Evolutionary conservation across 2,888 invertebrate species (phyloP), one percentile per base, ranked within the genome.

Genomic region (Drosophila niveifrons): DNA sequence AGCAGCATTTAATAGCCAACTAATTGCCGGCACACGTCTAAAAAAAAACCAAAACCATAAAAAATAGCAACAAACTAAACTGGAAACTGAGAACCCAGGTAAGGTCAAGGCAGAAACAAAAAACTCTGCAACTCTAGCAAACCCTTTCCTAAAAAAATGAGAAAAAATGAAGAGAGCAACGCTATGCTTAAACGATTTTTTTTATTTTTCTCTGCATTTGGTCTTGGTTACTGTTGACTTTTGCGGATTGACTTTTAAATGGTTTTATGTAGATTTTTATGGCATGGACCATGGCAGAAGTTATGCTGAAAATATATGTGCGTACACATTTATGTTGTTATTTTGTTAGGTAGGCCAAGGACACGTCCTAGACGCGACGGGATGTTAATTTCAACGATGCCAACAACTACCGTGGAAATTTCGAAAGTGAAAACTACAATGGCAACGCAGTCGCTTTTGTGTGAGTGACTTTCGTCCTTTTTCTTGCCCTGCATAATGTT

Each of bases 201-300:
- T 36, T 28, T 53, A n/a, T 46, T 41, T 50, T 48, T 36, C 3
- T 52, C 13, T 46, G 18, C 46, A 23, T 52, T 46, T 50, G 57
- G 15, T 3, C 10, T 34, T 39, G 41, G 4, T 55, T 31, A 23
- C 34, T 44, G 43, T 67, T 80, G 88, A 80, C 80, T 80, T 73
- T 84, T 89, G 90, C 79, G 89, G 89, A 89, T 90, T 90, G 90
- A 90, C 90, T 90, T 89, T 78, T 85, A 89, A 87, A 90, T 90
- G 73, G 79, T 83, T 89, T 88, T 89, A 86, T 86, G 81, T 81
- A 80, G 86, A 85, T 86, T 82, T 85, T 86, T 86, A 88, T 86
- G 81, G 67, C 79, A 74, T 82, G 74, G 75, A 70, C 70, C 43
- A n/a, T n/a, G n/a, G n/a, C n/a, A 44, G 41, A 67, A 76, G 53